phyloP scores from a whole-genome alignment of 2,888 invertebrate species.

The Drosophila paramelanica region DNA sequence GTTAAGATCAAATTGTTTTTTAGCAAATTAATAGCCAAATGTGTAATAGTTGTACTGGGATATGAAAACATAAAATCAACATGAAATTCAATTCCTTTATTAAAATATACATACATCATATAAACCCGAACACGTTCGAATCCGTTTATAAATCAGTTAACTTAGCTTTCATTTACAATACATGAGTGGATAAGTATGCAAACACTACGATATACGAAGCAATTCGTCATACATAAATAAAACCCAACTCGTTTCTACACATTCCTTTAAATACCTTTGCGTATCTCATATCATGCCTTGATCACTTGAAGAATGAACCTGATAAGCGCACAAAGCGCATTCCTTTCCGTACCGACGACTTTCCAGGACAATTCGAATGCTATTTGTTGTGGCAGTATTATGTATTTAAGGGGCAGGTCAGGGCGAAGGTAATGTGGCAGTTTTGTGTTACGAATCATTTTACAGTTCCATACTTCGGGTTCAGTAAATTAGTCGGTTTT shows the following conservation, averaged over 20 bases:
- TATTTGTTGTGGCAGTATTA: conserved; percentile 63
- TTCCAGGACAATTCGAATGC: conserved; percentile 17
- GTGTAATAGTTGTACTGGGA: conserved; percentile 8
- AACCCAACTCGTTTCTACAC: conserved; percentile 37
- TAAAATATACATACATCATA: conserved; percentile 47
- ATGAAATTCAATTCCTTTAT: conserved; percentile 53
- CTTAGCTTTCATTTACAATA: conserved; percentile 65
- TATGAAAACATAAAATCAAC: conserved; percentile 12
- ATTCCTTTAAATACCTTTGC: conserved; percentile 35
- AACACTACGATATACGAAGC: background rate
- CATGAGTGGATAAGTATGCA: conserved; percentile 38
- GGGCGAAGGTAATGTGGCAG: conserved; percentile 61
- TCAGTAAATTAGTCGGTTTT: conserved; percentile 35
- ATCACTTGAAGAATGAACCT: conserved; percentile 22
- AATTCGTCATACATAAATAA: conserved; percentile 10
- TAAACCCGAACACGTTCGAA: conserved; percentile 49
- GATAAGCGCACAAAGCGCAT: conserved; percentile 15
- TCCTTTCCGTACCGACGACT: background rate
- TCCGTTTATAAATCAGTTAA: conserved; percentile 65
- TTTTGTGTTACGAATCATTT: conserved; percentile 53
- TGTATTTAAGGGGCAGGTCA: conserved; percentile 25
- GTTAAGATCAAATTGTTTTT: conserved; percentile 68
- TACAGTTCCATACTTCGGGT: conserved; percentile 31
- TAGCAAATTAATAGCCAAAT: conserved; percentile 36
- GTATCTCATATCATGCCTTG: conserved; percentile 15